Conservation (phyloP, 2,888 invertebrate genomes). For the Pammene aurita region DNA sequence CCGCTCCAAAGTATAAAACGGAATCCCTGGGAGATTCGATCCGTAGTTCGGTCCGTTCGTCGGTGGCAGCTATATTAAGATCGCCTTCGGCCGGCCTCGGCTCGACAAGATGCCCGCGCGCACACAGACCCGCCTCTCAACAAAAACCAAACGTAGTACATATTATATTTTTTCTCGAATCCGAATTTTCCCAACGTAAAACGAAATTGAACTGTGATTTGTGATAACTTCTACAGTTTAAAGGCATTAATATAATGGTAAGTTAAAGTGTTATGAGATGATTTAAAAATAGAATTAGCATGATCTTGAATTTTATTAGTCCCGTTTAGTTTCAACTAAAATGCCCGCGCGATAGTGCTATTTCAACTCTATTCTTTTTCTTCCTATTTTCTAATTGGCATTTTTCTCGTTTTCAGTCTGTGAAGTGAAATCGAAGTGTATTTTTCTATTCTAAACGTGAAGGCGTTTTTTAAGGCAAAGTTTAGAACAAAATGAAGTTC, state of each 20-base stretch:
- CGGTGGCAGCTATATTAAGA: slow-evolving; percentile 80
- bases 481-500: slow-evolving; percentile 74
- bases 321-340: slow-evolving; percentile 43
- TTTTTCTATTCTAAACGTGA: slow-evolving; percentile 48
- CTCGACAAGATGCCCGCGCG: slow-evolving; percentile 64
- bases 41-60: slow-evolving; percentile 59
- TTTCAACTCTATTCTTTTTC: slow-evolving; percentile 28
- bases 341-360: slow-evolving; percentile 47
- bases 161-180: slow-evolving; percentile 77
- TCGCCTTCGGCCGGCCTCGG: slow-evolving; percentile 72
- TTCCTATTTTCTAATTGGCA: slow-evolving; percentile 52
- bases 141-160: slow-evolving; percentile 78
- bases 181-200: slow-evolving; percentile 63
- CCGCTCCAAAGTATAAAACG: slow-evolving; percentile 63
- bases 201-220: slow-evolving; percentile 49
- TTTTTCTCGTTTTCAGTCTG: slow-evolving; percentile 66
- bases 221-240: slow-evolving; percentile 40
- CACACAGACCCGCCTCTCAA: slow-evolving; percentile 66
- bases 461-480: too few relatives aligned
- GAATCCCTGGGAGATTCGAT: slow-evolving; percentile 66
- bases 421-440: slow-evolving; percentile 69
- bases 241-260: slow-evolving; percentile 54
- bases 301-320: slow-evolving; percentile 53
- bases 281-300: slow-evolving; percentile 52
- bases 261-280: slow-evolving; percentile 47